Conservation (phyloP, 2,113 vertebrate species). For the Crotalus tigris region DNA sequence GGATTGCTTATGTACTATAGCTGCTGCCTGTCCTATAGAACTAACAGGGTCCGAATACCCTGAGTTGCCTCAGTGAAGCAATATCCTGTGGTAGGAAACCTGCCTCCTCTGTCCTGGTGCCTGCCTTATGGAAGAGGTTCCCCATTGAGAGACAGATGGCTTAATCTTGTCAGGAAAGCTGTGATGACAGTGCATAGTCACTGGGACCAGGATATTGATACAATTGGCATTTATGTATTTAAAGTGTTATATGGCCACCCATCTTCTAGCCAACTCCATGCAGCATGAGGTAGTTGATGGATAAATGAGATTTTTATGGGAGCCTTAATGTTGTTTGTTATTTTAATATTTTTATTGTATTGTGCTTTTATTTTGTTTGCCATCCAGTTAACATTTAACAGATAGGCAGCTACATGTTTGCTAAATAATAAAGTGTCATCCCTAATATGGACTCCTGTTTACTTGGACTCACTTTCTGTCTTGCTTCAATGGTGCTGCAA, state of each 20-base stretch:
- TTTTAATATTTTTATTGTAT: not conserved
- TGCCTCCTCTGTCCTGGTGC: not conserved
- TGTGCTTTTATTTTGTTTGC: not conserved
- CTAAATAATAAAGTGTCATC: not conserved
- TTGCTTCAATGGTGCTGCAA: not conserved
- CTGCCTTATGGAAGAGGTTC: not conserved
- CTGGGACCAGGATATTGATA: not conserved
- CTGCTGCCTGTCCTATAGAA: no score
- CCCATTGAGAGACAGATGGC: not conserved
- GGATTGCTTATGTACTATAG: not conserved
- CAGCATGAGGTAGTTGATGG: not conserved
- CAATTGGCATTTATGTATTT: not conserved
- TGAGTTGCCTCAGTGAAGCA: no score
- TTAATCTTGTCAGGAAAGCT: not conserved
- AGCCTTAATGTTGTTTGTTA: not conserved
- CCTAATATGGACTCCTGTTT: not conserved
- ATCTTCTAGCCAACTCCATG: not conserved
- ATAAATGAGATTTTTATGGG: not conserved
- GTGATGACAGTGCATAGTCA: not conserved
- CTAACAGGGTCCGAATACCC: no score
- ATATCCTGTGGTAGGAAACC: not conserved
- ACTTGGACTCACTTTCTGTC: not conserved
- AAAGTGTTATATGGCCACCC: no score
- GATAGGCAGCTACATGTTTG: not conserved
- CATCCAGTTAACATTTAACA: not conserved